A percentile compares a stretch with the other conserved stretches of the same genome.
phyloP scores from a whole-genome alignment of 2,888 invertebrate genomes.

The Gymnoscelis rufifasciata region DNA sequence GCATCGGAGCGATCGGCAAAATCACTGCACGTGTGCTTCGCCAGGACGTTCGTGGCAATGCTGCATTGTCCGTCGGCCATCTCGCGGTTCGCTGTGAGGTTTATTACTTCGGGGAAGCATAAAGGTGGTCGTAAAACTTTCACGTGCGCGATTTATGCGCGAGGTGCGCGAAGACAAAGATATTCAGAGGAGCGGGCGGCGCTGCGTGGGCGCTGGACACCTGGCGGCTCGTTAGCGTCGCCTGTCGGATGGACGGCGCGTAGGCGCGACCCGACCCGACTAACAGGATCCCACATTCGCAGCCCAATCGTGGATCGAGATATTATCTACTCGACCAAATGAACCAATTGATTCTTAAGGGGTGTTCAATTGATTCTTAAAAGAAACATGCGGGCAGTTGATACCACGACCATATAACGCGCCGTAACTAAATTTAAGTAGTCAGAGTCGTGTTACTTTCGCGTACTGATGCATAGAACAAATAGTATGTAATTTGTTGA shows the following conservation, averaged over 20 bases:
- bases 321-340: slow-evolving; percentile 16
- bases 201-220: slow-evolving; percentile 66
- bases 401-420: slow-evolving; percentile 62
- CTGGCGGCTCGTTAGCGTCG: slow-evolving; percentile 75
- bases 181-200: slow-evolving; percentile 61
- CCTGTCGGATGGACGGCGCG: slow-evolving; percentile 48
- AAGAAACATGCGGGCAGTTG: slow-evolving; percentile 62
- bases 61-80: slow-evolving; percentile 56
- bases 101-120: slow-evolving; percentile 71
- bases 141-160: slow-evolving; percentile 73
- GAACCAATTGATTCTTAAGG: slow-evolving; percentile 33
- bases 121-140: slow-evolving; percentile 77
- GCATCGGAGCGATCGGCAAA: slow-evolving; percentile 71
- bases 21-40: slow-evolving; percentile 68
- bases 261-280: slow-evolving; percentile 36
- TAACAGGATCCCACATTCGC: slow-evolving; percentile 20
- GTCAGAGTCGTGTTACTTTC: slow-evolving; percentile 36
- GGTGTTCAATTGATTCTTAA: slow-evolving; percentile 55
- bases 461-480: slow-evolving; percentile 36
- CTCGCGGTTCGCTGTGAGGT: slow-evolving; percentile 45
- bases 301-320: slow-evolving; percentile 17
- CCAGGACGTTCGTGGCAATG: slow-evolving; percentile 61
- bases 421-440: slow-evolving; percentile 37
- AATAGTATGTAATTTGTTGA: slow-evolving; percentile 31
- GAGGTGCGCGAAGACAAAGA: slow-evolving; percentile 68